Evolutionary conservation across 2,888 invertebrate species (phyloP).

Genomic region (Callimorpha dominula): DNA sequence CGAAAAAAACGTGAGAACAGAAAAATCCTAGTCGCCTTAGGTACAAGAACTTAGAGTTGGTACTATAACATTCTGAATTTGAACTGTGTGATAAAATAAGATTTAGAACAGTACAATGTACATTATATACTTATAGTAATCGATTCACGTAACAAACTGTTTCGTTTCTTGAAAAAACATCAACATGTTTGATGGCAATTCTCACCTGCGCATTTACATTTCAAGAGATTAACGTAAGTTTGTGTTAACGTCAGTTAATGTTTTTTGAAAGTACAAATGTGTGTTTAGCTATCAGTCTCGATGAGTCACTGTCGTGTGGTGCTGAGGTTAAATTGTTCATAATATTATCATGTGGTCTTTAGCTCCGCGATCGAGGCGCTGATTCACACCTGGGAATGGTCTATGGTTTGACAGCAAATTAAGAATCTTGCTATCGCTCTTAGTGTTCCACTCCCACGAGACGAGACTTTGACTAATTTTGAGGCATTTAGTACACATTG

Average conservation of each 20-base stretch:
- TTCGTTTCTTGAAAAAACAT: conserved; percentile 34
- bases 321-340: conserved; percentile 46
- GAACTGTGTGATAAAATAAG: background rate
- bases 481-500: background rate
- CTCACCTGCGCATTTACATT: conserved; percentile 34
- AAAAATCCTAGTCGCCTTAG: background rate
- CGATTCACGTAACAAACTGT: conserved; percentile 34
- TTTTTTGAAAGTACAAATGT: conserved; percentile 46
- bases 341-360: conserved; percentile 35
- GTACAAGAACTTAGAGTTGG: background rate
- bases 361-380: conserved; percentile 16
- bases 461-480: background rate
- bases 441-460: background rate
- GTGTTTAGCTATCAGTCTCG: conserved; percentile 46
- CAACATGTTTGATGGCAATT: conserved; percentile 47
- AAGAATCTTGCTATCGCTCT: background rate
- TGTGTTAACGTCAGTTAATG: conserved; percentile 44
- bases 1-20: conserved; percentile 3
- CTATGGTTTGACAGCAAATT: background rate
- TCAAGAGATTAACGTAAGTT: conserved; percentile 36
- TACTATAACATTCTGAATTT: conserved; percentile 2
- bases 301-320: conserved; percentile 52
- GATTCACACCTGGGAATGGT: conserved; percentile 5
- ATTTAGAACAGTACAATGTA: background rate
- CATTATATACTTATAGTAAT: conserved; percentile 18